Evolutionary conservation across 2,113 vertebrate species (phyloP).

Genomic region (Gorsachius goisagi): DNA sequence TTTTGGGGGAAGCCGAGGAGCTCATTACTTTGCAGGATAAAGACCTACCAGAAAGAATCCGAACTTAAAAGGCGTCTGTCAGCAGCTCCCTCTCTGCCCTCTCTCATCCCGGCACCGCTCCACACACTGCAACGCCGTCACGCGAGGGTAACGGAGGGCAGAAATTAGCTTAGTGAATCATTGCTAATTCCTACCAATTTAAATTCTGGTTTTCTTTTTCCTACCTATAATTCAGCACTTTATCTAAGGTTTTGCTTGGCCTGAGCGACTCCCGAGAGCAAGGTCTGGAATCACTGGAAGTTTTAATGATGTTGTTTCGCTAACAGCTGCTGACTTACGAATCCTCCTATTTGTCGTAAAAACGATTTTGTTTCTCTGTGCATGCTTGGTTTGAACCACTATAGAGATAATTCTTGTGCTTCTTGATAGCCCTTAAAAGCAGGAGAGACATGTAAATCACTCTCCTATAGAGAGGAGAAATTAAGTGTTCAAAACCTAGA

Average conservation of each 20-base stretch:
- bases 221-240: constrained; percentile 27
- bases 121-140: fast-evolving
- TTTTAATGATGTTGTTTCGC: background rate
- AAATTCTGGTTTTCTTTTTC: constrained; percentile 14
- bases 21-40: constrained; percentile 27
- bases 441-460: background rate
- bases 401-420: background rate
- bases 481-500: constrained; percentile 6
- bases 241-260: constrained; percentile 29
- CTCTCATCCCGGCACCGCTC: background rate
- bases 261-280: background rate
- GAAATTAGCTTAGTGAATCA: constrained; percentile 48
- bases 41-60: background rate
- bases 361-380: background rate
- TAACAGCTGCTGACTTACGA: background rate
- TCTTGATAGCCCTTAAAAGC: background rate
- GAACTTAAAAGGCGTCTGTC: background rate
- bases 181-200: constrained; percentile 17
- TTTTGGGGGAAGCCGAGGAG: background rate
- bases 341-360: background rate
- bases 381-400: background rate
- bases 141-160: background rate
- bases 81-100: background rate
- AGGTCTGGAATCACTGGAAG: background rate
- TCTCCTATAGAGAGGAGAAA: background rate